phyloP scores from a whole-genome alignment of 1,140 invertebrate species.

The Bradynema listronoti region DNA sequence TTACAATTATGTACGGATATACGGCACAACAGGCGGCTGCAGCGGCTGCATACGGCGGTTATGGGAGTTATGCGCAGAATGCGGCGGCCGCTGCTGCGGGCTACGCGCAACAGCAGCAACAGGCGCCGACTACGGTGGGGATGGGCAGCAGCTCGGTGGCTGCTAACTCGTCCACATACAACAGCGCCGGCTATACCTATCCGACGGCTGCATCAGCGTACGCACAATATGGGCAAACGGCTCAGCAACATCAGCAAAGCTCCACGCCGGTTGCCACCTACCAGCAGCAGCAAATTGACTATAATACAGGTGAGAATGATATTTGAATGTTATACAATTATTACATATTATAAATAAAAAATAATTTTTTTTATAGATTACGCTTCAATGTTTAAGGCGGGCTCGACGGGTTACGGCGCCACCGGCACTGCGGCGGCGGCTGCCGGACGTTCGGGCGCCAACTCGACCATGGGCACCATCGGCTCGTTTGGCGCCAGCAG shows the following conservation, averaged over 20 bases:
- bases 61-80: neutral
- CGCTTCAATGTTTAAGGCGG: conserved; percentile 9
- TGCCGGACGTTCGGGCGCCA: neutral
- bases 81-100: neutral
- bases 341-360: no score
- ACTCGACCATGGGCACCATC: conserved; percentile 1
- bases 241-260: conserved; percentile 17
- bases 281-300: conserved; percentile 3
- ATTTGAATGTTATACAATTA: no score
- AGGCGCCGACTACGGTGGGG: no score
- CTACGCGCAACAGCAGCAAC: neutral
- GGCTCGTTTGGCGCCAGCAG: conserved; percentile 15
- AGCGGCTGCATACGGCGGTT: neutral
- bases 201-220: conserved; percentile 23
- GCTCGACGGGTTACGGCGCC: neutral
- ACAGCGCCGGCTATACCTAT: conserved; percentile 21
- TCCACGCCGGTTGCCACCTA: conserved; percentile 5
- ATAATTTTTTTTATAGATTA: conserved; percentile 1
- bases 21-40: neutral
- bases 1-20: conserved; percentile 1
- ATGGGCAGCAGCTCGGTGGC: neutral
- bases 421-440: conserved; percentile 1
- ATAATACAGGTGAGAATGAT: no score
- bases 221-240: conserved; percentile 24
- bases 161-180: neutral